Percentiles rank a stretch among this genome's conserved stretches.
phyloP scores from a whole-genome alignment of 1,140 invertebrate genomes.

The Teleogryllus occipitalis region DNA sequence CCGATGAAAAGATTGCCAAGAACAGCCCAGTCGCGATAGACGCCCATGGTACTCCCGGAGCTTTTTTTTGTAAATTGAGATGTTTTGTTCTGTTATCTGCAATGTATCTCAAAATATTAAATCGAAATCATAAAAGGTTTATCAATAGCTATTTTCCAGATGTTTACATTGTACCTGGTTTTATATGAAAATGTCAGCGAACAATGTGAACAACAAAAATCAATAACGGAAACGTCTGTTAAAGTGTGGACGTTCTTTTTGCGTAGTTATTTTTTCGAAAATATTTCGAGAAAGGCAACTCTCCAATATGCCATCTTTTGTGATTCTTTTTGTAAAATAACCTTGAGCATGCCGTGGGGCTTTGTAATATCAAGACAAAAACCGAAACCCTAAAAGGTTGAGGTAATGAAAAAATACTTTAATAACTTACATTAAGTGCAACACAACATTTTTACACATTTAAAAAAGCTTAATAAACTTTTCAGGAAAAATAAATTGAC shows the following conservation, averaged over 20 bases:
- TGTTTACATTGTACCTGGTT: constrained; percentile 1
- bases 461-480: too few relatives aligned
- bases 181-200: neutral
- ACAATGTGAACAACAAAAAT: neutral
- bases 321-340: too few relatives aligned
- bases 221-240: neutral
- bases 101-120: constrained; percentile 1
- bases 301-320: too few relatives aligned
- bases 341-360: too few relatives aligned
- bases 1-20: neutral
- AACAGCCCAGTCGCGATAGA: neutral
- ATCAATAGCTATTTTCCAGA: neutral
- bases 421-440: too few relatives aligned
- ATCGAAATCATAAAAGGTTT: constrained; percentile 5
- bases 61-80: neutral
- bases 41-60: neutral
- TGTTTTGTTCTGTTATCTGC: constrained; percentile 4
- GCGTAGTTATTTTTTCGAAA: neutral
- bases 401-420: too few relatives aligned
- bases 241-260: neutral
- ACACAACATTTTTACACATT: too few relatives aligned
- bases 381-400: too few relatives aligned
- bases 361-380: too few relatives aligned
- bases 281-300: too few relatives aligned
- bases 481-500: too few relatives aligned